Evolutionary conservation across 2,797 vertebrate genomes (phyloP).

Genomic region (Stomatorhinus walkeri): DNA sequence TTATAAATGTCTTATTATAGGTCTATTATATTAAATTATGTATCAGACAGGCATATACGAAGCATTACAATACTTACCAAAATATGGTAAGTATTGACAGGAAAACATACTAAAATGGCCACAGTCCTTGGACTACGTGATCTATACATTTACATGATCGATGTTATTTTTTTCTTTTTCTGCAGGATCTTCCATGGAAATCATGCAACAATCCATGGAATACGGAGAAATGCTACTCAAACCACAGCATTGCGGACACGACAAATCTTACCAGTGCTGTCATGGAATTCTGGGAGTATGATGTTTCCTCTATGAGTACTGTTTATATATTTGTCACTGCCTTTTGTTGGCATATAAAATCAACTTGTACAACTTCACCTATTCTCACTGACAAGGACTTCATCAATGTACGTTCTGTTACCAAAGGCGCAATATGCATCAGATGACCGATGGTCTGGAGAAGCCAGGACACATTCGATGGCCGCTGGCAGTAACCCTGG

Average conservation of each 20-base stretch:
- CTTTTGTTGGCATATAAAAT: background rate
- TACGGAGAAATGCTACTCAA: slow-evolving; percentile 91
- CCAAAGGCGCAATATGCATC: slow-evolving; percentile 89
- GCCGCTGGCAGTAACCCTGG: slow-evolving; percentile 90
- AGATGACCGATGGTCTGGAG: slow-evolving; percentile 89
- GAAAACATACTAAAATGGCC: background rate
- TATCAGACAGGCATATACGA: background rate
- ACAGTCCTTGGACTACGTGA: background rate
- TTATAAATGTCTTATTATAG: background rate
- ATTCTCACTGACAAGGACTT: background rate
- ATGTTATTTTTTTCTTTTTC: slow-evolving; percentile 11
- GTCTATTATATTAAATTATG: background rate
- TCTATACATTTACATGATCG: background rate
- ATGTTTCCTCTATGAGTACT: slow-evolving; percentile 11
- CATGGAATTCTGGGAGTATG: slow-evolving; percentile 99
- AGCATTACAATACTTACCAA: background rate
- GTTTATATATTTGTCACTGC: background rate
- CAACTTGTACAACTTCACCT: background rate
- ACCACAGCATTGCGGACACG: slow-evolving; percentile 80
- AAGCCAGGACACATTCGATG: slow-evolving; percentile 88
- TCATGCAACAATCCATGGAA: slow-evolving; percentile 94
- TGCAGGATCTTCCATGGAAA: slow-evolving; percentile 88
- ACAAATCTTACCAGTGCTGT: slow-evolving; percentile 92
- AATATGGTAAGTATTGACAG: background rate
- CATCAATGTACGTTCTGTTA: background rate